These are phyloP conservation scores for Macrobrachium nipponense DNA, from an alignment of 1,140 invertebrate species.

Conservation along the genomic window DNA sequence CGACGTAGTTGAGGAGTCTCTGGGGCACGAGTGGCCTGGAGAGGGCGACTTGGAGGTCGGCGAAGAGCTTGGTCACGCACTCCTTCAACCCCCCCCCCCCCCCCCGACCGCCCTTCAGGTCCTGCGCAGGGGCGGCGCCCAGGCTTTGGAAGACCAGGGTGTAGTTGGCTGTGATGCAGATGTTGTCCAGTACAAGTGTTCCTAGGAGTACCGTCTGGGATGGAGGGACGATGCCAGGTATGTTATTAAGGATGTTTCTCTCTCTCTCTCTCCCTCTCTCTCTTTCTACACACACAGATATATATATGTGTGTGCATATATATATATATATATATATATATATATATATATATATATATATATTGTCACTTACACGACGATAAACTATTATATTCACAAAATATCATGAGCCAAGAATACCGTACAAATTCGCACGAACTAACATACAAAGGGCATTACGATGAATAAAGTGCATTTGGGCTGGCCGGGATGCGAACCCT, in stretches of 20 bases:
- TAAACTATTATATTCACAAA: too few species aligned
- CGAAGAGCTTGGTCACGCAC: constrained; percentile 25
- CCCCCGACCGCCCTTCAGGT: background rate
- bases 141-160: background rate
- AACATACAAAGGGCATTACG: too few species aligned
- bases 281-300: background rate
- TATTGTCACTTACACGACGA: too few species aligned
- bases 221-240: background rate
- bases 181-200: constrained; percentile 10
- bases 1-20: constrained; percentile 3
- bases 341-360: too few species aligned
- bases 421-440: too few species aligned
- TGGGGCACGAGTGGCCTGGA: background rate
- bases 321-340: too few species aligned
- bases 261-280: background rate
- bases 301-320: too few species aligned
- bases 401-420: too few species aligned
- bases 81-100: constrained; percentile 4
- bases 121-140: constrained; percentile 11
- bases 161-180: background rate
- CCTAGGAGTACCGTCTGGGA: constrained; percentile 7
- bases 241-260: background rate
- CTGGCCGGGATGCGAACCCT: too few species aligned
- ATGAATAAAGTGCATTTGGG: too few species aligned
- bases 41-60: constrained; percentile 5